Conservation (phyloP, 2,888 invertebrate species). For the Pterostichus madidus region DNA sequence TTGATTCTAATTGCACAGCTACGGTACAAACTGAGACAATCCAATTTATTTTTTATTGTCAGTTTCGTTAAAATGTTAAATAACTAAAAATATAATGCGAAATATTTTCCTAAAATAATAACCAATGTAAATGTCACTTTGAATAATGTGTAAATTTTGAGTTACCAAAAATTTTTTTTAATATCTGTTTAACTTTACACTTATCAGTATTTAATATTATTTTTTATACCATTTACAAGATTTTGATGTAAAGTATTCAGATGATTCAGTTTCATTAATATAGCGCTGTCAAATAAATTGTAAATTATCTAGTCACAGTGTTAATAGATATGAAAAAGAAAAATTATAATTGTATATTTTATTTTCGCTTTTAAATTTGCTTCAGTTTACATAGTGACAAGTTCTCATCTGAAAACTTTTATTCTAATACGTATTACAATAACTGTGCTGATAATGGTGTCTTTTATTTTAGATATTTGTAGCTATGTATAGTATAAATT, state of each 20-base stretch:
- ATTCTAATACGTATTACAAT: conserved; percentile 28
- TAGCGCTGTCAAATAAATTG: not conserved
- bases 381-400: not conserved
- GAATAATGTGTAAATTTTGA: conserved; percentile 47
- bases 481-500: conserved; percentile 59
- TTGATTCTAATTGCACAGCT: conserved; percentile 55
- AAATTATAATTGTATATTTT: not conserved
- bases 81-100: conserved; percentile 42
- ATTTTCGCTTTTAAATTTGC: not conserved
- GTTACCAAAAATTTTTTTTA: conserved; percentile 58
- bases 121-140: not conserved
- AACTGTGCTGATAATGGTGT: conserved; percentile 57
- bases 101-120: conserved; percentile 43
- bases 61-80: conserved; percentile 1
- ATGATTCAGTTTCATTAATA: conserved; percentile 6
- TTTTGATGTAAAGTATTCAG: conserved; percentile 42
- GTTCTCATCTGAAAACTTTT: conserved; percentile 35
- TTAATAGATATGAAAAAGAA: conserved; percentile 1
- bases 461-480: conserved; percentile 58
- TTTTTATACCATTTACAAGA: conserved; percentile 44
- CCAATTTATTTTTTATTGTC: conserved; percentile 41
- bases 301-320: conserved; percentile 38
- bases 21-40: conserved; percentile 64
- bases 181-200: conserved; percentile 43
- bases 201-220: conserved; percentile 58